Evolutionary conservation across 1,140 invertebrate species (phyloP).

Genomic region (Drosophila ironensis): DNA sequence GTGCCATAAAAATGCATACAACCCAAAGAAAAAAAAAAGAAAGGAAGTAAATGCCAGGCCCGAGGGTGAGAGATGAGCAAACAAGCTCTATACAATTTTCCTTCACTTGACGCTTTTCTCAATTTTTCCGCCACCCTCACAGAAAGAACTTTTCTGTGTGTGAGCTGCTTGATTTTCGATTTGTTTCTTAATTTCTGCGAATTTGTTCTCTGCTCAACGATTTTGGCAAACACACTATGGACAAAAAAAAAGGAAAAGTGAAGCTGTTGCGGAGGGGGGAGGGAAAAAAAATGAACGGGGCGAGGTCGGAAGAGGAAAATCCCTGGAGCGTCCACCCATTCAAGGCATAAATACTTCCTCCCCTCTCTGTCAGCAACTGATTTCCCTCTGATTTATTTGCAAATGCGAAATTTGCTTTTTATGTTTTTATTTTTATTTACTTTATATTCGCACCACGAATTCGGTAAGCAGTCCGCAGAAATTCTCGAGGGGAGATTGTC

Average conservation of each 20-base stretch:
- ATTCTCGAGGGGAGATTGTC: slow-evolving; percentile 31
- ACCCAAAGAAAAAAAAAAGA: slow-evolving; percentile 34
- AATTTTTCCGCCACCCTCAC: slow-evolving; percentile 12
- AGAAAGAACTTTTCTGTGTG: background rate
- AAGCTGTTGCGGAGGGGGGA: background rate
- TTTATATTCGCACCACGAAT: slow-evolving; percentile 77
- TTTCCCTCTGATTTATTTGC: slow-evolving; percentile 80
- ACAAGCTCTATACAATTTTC: slow-evolving; percentile 70
- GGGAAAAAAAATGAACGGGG: slow-evolving; percentile 2
- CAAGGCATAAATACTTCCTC: slow-evolving; percentile 78
- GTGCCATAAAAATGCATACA: slow-evolving; percentile 79
- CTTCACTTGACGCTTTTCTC: slow-evolving; percentile 41
- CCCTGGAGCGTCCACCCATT: slow-evolving; percentile 49
- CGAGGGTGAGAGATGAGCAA: slow-evolving; percentile 45
- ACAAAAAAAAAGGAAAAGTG: background rate
- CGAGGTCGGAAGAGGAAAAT: slow-evolving; percentile 1
- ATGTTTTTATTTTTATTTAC: slow-evolving; percentile 79
- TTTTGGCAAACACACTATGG: slow-evolving; percentile 43
- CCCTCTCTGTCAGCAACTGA: slow-evolving; percentile 74
- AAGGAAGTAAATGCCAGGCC: background rate
- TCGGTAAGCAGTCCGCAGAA: slow-evolving; percentile 39
- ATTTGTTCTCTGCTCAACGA: slow-evolving; percentile 69
- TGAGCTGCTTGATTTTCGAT: slow-evolving; percentile 73
- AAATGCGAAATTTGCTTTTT: slow-evolving; percentile 80
- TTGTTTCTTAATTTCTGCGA: slow-evolving; percentile 80